phyloP scores from a whole-genome alignment of 2,888 invertebrate genomes.

The Carterocephalus palaemon region DNA sequence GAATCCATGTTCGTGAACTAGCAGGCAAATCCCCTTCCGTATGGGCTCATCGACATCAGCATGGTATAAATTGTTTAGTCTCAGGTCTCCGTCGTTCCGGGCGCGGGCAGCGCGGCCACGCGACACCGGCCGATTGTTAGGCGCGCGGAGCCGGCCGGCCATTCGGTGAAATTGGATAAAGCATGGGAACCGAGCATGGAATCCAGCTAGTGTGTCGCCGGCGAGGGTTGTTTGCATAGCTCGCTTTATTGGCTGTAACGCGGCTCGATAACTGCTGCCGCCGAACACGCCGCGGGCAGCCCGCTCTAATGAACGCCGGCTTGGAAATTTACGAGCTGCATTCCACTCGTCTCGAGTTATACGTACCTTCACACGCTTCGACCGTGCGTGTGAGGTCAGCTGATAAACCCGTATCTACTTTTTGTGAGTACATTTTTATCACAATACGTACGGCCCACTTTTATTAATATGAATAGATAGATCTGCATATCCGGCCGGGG shows the following conservation, averaged over 20 bases:
- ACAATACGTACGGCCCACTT: constrained; percentile 3
- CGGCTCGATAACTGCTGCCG: constrained; percentile 52
- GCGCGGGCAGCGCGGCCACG: constrained; percentile 60
- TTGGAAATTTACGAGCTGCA: constrained; percentile 51
- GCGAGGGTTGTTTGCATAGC: constrained; percentile 70
- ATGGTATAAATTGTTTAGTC: constrained; percentile 47
- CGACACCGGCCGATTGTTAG: constrained; percentile 67
- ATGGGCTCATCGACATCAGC: background rate
- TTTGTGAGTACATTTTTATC: constrained; percentile 12
- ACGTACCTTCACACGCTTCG: constrained; percentile 25
- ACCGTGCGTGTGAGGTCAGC: constrained; percentile 15
- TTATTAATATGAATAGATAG: constrained; percentile 12
- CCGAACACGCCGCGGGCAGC: constrained; percentile 38
- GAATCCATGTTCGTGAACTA: constrained; percentile 9
- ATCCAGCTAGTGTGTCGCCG: constrained; percentile 60
- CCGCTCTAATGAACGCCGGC: constrained; percentile 59
- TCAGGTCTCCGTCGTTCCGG: constrained; percentile 47
- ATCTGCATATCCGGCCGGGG: constrained; percentile 36
- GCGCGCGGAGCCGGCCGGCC: constrained; percentile 59
- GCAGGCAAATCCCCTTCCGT: background rate
- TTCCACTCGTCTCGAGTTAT: constrained; percentile 47
- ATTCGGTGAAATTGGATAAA: constrained; percentile 75
- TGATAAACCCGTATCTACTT: constrained; percentile 15
- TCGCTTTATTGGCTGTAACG: constrained; percentile 75
- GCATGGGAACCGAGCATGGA: constrained; percentile 72